Evolutionary conservation across 2,113 vertebrate genomes (phyloP), one percentile per base, ranked within the genome.

Genomic region (Chaetura pelagica): DNA sequence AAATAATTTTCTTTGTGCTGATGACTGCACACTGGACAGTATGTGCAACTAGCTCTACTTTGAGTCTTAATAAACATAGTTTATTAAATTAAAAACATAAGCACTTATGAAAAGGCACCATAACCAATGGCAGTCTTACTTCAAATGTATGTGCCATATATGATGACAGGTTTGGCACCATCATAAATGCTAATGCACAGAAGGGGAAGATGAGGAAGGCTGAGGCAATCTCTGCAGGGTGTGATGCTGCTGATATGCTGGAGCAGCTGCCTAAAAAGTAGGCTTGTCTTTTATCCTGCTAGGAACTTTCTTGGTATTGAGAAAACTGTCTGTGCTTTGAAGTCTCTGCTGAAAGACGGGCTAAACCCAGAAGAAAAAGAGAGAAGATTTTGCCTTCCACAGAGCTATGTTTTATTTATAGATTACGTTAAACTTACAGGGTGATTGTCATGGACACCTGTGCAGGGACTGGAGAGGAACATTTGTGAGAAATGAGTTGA

Each of bases 321-420:
- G 79, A 92, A 95, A 88, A 77, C 78, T 89, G 71, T 66, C 71
- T 63, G 15, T 84, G 69, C 73, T 96, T 94, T 86, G 83, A 97
- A 94, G 85, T 44, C 59, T 86, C 68, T 96, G 75, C 76, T 92
- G 92, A 93, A 96, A 92, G 92, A 93, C 74, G 69, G 90, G 79
- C 75, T 96, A 96, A 96, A 48, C 79, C 35, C 76, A 92, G 92
- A 95, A 94, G 92, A 94, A 96, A 96, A 83, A 96, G 87, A 96
- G 90, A 95, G 91, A 95, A 94, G 16, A 81, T 95, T 93, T 63
- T 96, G 93, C 90, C 76, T 92, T 96, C 85, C 85, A 35, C 57
- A 38, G 96, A 95, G 85, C 78, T 95, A 96, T 94, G 94, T 95
- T 96, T 97, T 96, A 96, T 96, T 96, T 97, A 96, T 96, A 96